Conservation (phyloP, 2,113 vertebrate species). For the Saimiri boliviensis region DNA sequence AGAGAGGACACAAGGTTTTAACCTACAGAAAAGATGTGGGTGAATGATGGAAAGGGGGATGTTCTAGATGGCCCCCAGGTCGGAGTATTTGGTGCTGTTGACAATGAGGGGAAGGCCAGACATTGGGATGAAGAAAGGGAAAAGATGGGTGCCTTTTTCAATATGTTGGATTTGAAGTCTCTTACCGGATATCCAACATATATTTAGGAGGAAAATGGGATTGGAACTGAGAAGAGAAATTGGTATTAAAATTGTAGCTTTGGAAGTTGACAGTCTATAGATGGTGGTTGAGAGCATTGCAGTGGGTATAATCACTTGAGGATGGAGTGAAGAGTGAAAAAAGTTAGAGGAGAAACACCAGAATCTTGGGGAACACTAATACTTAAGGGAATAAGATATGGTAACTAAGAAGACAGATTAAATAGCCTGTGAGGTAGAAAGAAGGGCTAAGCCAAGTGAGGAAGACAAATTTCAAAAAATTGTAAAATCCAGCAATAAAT, state of each 20-base stretch:
- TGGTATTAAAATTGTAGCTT: neutral
- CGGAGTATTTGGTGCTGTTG: neutral
- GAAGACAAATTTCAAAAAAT: neutral
- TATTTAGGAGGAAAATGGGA: neutral
- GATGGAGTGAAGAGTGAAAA: neutral
- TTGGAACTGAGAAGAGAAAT: neutral
- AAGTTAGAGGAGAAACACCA: neutral
- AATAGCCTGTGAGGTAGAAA: neutral
- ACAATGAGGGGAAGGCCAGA: neutral
- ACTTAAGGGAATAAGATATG: neutral
- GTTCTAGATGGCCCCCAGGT: neutral
- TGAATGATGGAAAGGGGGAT: neutral
- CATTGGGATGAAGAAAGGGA: neutral
- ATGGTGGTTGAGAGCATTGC: neutral
- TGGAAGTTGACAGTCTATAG: neutral
- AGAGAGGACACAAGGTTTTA: neutral
- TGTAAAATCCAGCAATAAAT: neutral
- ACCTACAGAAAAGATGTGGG: neutral
- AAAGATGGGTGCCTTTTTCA: neutral
- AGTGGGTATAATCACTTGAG: neutral
- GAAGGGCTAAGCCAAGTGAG: neutral
- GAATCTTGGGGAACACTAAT: neutral
- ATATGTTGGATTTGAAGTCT: neutral
- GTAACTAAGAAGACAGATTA: neutral
- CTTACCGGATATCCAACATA: neutral